A percentile compares a stretch with the other conserved stretches of the same genome.
These are phyloP conservation scores for Auanema sp. DNA, from an alignment of 2,888 invertebrate species.

Conservation along the genomic window DNA sequence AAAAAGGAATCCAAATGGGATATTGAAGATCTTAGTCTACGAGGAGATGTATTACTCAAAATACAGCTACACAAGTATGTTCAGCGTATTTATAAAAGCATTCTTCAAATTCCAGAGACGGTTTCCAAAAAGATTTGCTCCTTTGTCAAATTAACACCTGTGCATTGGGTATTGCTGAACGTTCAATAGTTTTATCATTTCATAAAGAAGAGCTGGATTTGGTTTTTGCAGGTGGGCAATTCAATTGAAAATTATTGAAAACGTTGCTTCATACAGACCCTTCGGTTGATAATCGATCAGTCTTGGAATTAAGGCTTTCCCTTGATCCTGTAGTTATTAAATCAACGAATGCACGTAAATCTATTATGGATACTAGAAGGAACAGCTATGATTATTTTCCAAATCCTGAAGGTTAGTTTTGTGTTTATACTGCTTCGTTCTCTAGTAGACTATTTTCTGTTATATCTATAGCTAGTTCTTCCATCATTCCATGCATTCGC, in stretches of 20 bases:
- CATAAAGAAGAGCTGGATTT: slow-evolving; percentile 83
- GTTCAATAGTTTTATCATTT: slow-evolving; percentile 76
- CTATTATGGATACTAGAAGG: slow-evolving; percentile 26
- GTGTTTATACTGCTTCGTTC: slow-evolving; percentile 5
- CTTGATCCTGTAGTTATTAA: slow-evolving; percentile 29
- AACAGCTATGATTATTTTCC: slow-evolving; percentile 62
- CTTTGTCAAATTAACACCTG: slow-evolving; percentile 93
- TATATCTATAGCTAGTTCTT: background rate
- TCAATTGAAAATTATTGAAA: background rate
- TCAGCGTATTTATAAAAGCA: background rate
- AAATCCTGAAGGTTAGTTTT: slow-evolving; percentile 49
- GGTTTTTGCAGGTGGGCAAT: slow-evolving; percentile 64
- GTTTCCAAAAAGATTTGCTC: slow-evolving; percentile 67
- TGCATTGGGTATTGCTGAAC: slow-evolving; percentile 71
- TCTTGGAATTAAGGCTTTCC: slow-evolving; percentile 41
- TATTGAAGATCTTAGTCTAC: slow-evolving; percentile 71
- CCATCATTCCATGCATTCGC: too few relatives aligned
- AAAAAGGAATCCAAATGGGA: slow-evolving; percentile 38
- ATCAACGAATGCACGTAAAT: background rate
- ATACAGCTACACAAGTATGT: slow-evolving; percentile 67
- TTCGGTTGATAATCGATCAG: slow-evolving; percentile 34
- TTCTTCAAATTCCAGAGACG: background rate
- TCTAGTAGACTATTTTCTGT: background rate
- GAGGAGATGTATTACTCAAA: slow-evolving; percentile 87
- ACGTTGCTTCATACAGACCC: slow-evolving; percentile 15